phyloP scores from a whole-genome alignment of 2,888 invertebrate species.

The Aplocera efformata region DNA sequence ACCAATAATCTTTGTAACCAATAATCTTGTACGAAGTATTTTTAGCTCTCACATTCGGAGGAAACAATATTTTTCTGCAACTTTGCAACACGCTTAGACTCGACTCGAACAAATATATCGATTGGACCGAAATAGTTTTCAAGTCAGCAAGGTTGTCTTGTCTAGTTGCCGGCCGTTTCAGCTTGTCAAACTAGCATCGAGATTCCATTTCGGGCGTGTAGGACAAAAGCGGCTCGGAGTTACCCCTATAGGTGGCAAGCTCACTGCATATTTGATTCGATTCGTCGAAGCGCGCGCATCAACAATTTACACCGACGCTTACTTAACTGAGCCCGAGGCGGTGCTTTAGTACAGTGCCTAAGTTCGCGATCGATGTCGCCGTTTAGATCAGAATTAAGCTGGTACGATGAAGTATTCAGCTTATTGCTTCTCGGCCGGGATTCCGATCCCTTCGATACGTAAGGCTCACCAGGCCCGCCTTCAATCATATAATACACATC shows the following conservation, averaged over 20 bases:
- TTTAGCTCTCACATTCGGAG: too few species aligned
- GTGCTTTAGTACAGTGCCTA: constrained; percentile 43
- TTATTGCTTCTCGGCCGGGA: constrained; percentile 37
- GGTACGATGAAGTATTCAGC: constrained; percentile 35
- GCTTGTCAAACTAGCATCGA: constrained; percentile 43
- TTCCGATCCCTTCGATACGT: constrained; percentile 30
- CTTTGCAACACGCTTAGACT: constrained; percentile 1
- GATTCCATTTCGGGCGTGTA: constrained; percentile 49
- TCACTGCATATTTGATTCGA: constrained; percentile 69
- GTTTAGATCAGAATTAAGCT: constrained; percentile 54
- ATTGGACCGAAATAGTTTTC: constrained; percentile 30
- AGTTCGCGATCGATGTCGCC: constrained; percentile 49
- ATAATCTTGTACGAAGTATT: too few species aligned
- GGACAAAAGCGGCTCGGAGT: constrained; percentile 30
- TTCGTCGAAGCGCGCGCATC: constrained; percentile 49
- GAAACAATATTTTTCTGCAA: too few species aligned
- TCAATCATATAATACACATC: constrained; percentile 18
- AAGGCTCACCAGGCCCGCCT: constrained; percentile 27
- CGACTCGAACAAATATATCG: constrained; percentile 14
- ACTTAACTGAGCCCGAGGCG: constrained; percentile 53
- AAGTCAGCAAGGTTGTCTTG: constrained; percentile 26
- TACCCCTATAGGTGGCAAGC: constrained; percentile 44
- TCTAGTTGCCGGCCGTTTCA: constrained; percentile 39
- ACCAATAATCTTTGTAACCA: too few species aligned
- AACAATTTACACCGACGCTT: constrained; percentile 57